Evolutionary conservation across 1,140 invertebrate genomes (phyloP).

Genomic region (Drosophila orosa): DNA sequence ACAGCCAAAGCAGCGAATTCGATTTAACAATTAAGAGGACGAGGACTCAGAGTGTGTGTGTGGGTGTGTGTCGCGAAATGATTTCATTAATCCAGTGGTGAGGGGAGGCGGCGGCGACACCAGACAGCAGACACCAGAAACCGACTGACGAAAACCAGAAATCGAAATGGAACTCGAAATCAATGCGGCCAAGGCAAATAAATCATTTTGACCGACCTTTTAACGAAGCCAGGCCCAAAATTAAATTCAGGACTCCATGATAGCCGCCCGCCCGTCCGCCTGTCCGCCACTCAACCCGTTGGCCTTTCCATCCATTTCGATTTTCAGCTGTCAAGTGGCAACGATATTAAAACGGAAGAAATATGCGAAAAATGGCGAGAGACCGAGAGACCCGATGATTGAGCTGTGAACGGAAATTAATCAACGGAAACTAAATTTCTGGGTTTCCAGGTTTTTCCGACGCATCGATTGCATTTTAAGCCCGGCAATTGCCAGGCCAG

Average conservation of each 20-base stretch:
- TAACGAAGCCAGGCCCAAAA: slow-evolving; percentile 64
- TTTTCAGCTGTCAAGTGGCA: slow-evolving; percentile 37
- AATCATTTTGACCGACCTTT: slow-evolving; percentile 69
- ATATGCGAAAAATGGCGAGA: slow-evolving; percentile 58
- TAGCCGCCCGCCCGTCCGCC: neutral
- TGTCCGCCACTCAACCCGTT: slow-evolving; percentile 29
- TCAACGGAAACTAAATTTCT: slow-evolving; percentile 76
- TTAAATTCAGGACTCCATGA: slow-evolving; percentile 48
- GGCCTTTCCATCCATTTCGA: slow-evolving; percentile 32
- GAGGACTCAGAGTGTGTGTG: neutral
- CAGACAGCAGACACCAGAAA: slow-evolving; percentile 8
- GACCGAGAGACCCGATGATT: slow-evolving; percentile 55
- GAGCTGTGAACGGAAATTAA: slow-evolving; percentile 79
- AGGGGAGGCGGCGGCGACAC: neutral
- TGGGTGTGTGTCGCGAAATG: slow-evolving; percentile 40
- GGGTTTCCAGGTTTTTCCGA: slow-evolving; percentile 27
- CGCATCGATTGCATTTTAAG: slow-evolving; percentile 32
- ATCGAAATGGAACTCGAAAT: slow-evolving; percentile 55
- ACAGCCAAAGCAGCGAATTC: slow-evolving; percentile 45
- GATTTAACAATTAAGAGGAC: slow-evolving; percentile 64
- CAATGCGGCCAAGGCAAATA: slow-evolving; percentile 70
- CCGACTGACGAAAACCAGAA: slow-evolving; percentile 33
- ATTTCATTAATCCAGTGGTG: slow-evolving; percentile 56
- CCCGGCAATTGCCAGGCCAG: slow-evolving; percentile 7
- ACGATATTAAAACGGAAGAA: slow-evolving; percentile 37